phyloP scores from a whole-genome alignment of 35 echinoderm and acorn worm species.

The Patiria miniata region DNA sequence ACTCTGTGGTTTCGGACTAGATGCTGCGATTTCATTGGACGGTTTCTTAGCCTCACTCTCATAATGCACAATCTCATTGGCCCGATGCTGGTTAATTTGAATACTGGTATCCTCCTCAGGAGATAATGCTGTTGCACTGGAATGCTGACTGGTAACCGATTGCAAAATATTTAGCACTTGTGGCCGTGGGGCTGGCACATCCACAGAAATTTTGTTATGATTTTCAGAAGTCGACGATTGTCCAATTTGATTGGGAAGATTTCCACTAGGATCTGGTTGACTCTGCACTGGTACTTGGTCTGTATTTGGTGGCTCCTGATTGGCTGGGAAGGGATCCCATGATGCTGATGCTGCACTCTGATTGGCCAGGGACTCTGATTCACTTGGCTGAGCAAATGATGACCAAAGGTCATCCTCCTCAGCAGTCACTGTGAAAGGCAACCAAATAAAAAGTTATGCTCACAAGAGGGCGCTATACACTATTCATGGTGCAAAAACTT shows the following conservation, averaged over 20 bases:
- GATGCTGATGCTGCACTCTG: neutral
- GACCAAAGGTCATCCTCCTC: slow-evolving; percentile 51
- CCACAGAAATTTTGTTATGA: neutral
- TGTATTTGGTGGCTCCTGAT: neutral
- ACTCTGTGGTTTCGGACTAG: neutral
- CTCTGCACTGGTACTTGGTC: neutral
- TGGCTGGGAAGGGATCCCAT: slow-evolving; percentile 10
- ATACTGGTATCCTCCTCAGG: neutral
- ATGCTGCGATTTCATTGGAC: neutral
- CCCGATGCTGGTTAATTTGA: neutral
- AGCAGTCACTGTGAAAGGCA: slow-evolving; percentile 24
- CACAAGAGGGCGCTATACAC: neutral
- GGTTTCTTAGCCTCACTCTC: neutral
- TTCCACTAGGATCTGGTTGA: neutral
- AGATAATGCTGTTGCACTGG: neutral
- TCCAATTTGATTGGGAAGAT: neutral
- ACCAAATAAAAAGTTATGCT: neutral
- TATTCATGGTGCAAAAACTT: too few relatives aligned
- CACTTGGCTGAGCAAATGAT: neutral
- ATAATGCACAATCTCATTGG: too few relatives aligned
- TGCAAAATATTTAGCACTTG: neutral
- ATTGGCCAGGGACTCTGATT: neutral
- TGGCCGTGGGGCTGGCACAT: neutral
- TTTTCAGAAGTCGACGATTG: neutral
- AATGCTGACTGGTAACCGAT: neutral